A percentile compares a stretch with the other conserved stretches of the same genome.
Conservation (phyloP, 2,888 invertebrate genomes). For the Thyatira batis region DNA sequence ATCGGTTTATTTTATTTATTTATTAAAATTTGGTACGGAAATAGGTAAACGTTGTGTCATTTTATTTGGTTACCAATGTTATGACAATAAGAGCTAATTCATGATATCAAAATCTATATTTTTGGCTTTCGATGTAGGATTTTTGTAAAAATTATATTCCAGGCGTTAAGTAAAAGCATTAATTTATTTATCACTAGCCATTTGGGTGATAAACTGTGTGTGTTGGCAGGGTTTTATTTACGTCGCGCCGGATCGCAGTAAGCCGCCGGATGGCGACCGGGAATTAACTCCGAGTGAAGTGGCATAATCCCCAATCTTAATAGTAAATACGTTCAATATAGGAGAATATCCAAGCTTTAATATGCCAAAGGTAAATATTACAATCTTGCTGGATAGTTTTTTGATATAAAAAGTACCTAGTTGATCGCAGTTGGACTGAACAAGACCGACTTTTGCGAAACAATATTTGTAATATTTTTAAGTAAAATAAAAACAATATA, state of each 20-base stretch:
- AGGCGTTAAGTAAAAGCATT: conserved; percentile 13
- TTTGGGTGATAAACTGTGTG: conserved; percentile 30
- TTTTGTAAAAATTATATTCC: neutral
- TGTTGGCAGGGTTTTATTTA: conserved; percentile 33
- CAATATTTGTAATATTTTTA: too few relatives aligned
- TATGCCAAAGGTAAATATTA: neutral
- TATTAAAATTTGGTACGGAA: too few relatives aligned
- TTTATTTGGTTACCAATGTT: neutral
- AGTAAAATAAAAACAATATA: too few relatives aligned
- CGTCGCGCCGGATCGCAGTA: conserved; percentile 23
- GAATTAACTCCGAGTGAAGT: conserved; percentile 22
- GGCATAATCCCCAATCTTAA: conserved; percentile 16
- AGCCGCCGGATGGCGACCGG: conserved; percentile 17
- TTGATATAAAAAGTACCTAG: too few relatives aligned
- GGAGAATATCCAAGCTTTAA: neutral
- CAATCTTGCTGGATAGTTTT: too few relatives aligned
- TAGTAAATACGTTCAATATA: conserved; percentile 1
- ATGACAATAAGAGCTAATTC: neutral
- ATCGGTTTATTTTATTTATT: too few relatives aligned
- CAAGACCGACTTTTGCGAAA: too few relatives aligned
- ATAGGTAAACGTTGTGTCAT: too few relatives aligned
- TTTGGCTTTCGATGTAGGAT: neutral
- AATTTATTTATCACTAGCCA: conserved; percentile 28
- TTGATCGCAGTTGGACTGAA: too few relatives aligned
- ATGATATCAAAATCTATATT: neutral